Conservation (phyloP, 1,140 invertebrate genomes). For the Lepeophtheirus salmonis region DNA sequence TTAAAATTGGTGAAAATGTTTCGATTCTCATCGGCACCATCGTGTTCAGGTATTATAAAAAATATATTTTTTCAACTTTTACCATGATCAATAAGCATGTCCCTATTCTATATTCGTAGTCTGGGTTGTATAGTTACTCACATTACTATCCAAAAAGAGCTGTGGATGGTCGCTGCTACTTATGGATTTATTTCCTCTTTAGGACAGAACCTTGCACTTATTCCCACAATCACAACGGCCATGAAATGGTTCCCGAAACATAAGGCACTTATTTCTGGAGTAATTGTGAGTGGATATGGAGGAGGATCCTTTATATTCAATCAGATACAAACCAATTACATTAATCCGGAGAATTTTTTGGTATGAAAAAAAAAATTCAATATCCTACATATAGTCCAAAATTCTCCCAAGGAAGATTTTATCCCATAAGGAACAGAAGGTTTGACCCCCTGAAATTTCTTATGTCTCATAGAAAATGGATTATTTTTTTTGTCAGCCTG, state of each 20-base stretch:
- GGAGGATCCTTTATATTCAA: constrained; percentile 29
- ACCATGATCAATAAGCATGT: too few species aligned
- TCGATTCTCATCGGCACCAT: background rate
- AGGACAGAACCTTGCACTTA: constrained; percentile 17
- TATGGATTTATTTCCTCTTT: constrained; percentile 17
- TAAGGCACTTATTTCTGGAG: constrained; percentile 27
- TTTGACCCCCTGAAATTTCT: too few species aligned
- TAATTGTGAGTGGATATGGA: constrained; percentile 29
- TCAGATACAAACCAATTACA: constrained; percentile 27
- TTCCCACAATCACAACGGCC: constrained; percentile 15
- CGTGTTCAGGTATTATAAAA: background rate
- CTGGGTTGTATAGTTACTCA: constrained; percentile 12
- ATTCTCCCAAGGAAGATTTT: too few species aligned
- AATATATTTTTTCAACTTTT: too few species aligned
- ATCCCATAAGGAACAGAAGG: too few species aligned
- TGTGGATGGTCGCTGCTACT: constrained; percentile 16
- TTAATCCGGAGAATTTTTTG: constrained; percentile 29
- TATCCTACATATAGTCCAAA: too few species aligned
- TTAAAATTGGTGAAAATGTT: constrained; percentile 5
- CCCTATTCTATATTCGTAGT: constrained; percentile 5
- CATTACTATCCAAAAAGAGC: constrained; percentile 7
- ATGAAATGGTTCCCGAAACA: constrained; percentile 27
- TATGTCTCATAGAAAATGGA: too few species aligned
- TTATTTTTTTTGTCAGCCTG: too few species aligned
- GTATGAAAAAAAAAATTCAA: too few species aligned